A percentile compares a stretch with the other conserved stretches of the same genome.
Conservation (phyloP, 2,113 vertebrate genomes). For the Syrmaticus mikado region DNA sequence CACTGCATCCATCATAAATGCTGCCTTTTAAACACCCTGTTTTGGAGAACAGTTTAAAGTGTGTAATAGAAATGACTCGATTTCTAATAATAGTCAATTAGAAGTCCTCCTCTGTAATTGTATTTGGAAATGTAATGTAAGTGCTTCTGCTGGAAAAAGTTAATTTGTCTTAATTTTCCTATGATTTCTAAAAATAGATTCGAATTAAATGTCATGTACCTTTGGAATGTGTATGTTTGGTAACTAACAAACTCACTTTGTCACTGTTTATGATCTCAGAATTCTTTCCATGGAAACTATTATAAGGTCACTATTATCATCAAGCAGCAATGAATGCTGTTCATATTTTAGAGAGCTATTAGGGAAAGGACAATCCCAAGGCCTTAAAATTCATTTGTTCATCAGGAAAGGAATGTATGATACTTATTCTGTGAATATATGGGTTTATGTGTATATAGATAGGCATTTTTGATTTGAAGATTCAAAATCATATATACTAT, state of each 20-base stretch:
- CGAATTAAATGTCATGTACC: constrained; percentile 81
- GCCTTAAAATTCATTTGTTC: not conserved
- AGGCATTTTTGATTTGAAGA: not conserved
- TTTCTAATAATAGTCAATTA: constrained; percentile 53
- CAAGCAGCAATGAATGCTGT: constrained; percentile 57
- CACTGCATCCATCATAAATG: not conserved
- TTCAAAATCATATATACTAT: not conserved
- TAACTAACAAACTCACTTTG: constrained; percentile 80
- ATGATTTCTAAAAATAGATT: constrained; percentile 75
- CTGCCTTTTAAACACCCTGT: constrained; percentile 39
- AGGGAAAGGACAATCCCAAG: constrained; percentile 18
- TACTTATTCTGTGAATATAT: not conserved
- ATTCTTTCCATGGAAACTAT: constrained; percentile 82
- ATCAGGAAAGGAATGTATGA: not conserved
- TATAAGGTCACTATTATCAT: constrained; percentile 71
- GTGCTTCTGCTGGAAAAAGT: constrained; percentile 60
- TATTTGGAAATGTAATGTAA: constrained; percentile 49
- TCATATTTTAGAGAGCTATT: constrained; percentile 59
- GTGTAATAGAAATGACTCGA: constrained; percentile 14
- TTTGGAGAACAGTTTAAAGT: not conserved
- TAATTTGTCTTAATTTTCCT: constrained; percentile 73
- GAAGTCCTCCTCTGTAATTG: constrained; percentile 41
- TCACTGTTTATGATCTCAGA: constrained; percentile 82
- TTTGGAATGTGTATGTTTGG: constrained; percentile 79
- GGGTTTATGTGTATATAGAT: not conserved